Evolutionary conservation across 2,113 vertebrate genomes (phyloP), one percentile per base, ranked within the genome.

Genomic region (Uria aalge): DNA sequence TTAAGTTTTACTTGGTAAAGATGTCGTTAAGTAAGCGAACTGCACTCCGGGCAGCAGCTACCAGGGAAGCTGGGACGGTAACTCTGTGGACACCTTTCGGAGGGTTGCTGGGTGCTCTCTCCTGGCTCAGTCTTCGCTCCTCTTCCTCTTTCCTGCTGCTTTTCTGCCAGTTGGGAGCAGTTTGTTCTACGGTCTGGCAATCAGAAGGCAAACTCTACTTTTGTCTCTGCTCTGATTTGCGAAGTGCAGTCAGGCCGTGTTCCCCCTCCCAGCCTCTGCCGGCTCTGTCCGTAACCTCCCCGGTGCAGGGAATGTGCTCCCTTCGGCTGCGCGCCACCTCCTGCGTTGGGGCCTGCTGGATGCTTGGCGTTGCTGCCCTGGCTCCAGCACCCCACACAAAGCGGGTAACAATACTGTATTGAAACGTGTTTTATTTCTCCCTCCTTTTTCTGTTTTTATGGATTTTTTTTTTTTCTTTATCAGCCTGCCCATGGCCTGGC

Each of bases 1-100:
- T n/a, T 30, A 30, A 40, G 56, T 88, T 95, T 91, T 85, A n/a
- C 77, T 95, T 32, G 52, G 87, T 55, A 40, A 95, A 91, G 52
- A 66, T 45, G 56, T 43, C 0, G 0, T 71, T 52, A 56, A 50
- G 40, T 36, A 82, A 78, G 43, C 60, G 60, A 80, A 56, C 34
- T 59, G 67, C 47, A 56, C 60, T 85, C 38, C 68, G 72, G 50
- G 64, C 72, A 87, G 60, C 75, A 89, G 60, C 67, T 88, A 38
- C 30, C 32, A 38, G 52, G 81, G 63, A 14, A 88, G 41, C 55
- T 66, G 84, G 29, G 66, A 56, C 6, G 30, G 8, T 24, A 59
- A 4, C 18, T 22, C 3, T 47, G 21, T 19, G 38, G 30, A 50
- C n/a, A 62, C 7, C 15, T 73, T 84, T 41, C 0, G 1, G 17